Base-by-base conservation (phyloP, 2,888 invertebrate species). In the Trissolcus brochymenae region DNA sequence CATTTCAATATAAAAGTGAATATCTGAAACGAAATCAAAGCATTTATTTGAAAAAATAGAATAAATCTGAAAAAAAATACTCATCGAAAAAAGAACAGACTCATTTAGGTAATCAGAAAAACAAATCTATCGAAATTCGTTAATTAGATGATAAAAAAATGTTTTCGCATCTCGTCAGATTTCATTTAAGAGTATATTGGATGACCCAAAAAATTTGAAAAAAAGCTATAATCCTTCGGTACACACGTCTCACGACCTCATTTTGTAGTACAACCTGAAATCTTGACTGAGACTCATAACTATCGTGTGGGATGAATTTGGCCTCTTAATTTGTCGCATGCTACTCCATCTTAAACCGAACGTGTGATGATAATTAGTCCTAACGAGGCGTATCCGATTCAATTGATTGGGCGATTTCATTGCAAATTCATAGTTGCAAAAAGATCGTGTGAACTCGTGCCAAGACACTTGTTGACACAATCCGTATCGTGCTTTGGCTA, bases 381-480 rank as follows among this genome's bases (percentile, higher is more conserved):
- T 14, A 50, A 50, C 51, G 14, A 7, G 29, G 6, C 14, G 29
- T 6, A 16, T 54, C 16, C 17, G 16, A 66, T 56, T 50, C 41
- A 60, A 60, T 16, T 64, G 35, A 11, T 46, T 16, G 16, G 14
- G 46, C 21, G 46, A 66, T 71, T 77, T 72, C 57, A 66, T 62
- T 74, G 64, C 64, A 43, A 68, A 62, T 46, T 49, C 65, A 53
- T 60, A 46, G n/a, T 49, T 53, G 51, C 19, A 76, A 79, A 79
- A 78, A 43, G 70, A 70, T 46, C 66, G 62, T 64, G 78, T 61
- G 76, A 78, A 73, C 67, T 76, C 66, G 76, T 79, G 79, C 79
- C 79, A 79, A 78, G 78, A 76, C 79, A 79, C 79, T 79, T 79
- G 79, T 79, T 78, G 79, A 79, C 78, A 79, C 79, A 76, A 67